phyloP scores from a whole-genome alignment of 2,888 invertebrate species.

The Agrochola lota region DNA sequence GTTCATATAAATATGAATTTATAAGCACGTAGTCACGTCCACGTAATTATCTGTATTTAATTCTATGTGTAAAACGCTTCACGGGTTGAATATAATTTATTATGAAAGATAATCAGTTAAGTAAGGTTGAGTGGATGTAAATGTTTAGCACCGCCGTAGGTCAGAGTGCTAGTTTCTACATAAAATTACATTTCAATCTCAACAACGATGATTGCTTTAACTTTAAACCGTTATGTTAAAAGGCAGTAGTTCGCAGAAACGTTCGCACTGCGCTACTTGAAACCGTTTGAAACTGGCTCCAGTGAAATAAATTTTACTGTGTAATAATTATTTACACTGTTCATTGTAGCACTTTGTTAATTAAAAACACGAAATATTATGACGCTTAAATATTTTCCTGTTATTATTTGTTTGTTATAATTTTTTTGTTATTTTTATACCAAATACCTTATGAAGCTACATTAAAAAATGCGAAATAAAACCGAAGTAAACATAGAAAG shows the following conservation, averaged over 20 bases:
- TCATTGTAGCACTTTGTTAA: slow-evolving; percentile 2
- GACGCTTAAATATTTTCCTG: neutral
- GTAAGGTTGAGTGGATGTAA: slow-evolving; percentile 67
- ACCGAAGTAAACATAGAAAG: neutral
- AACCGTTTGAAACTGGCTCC: slow-evolving; percentile 21
- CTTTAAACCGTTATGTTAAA: slow-evolving; percentile 79
- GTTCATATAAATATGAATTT: slow-evolving; percentile 54
- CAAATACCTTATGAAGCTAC: neutral
- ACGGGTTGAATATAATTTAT: slow-evolving; percentile 60
- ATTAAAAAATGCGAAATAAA: neutral
- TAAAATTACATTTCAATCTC: slow-evolving; percentile 84
- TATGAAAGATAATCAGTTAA: slow-evolving; percentile 65
- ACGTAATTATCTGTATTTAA: slow-evolving; percentile 60
- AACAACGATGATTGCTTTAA: slow-evolving; percentile 75
- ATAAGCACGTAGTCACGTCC: slow-evolving; percentile 49
- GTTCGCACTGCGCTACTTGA: slow-evolving; percentile 41
- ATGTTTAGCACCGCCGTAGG: slow-evolving; percentile 73
- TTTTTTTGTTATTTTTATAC: neutral
- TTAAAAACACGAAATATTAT: neutral
- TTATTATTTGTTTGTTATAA: too few relatives aligned
- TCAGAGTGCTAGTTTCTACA: slow-evolving; percentile 77
- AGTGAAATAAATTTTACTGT: slow-evolving; percentile 26
- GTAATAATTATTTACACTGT: slow-evolving; percentile 17
- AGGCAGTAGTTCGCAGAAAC: slow-evolving; percentile 77
- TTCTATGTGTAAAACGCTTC: slow-evolving; percentile 59